Percentiles rank a stretch among this genome's conserved stretches.
Evolutionary conservation across 1,140 invertebrate genomes (phyloP).

Genomic region (Cheumatopsyche charites): DNA sequence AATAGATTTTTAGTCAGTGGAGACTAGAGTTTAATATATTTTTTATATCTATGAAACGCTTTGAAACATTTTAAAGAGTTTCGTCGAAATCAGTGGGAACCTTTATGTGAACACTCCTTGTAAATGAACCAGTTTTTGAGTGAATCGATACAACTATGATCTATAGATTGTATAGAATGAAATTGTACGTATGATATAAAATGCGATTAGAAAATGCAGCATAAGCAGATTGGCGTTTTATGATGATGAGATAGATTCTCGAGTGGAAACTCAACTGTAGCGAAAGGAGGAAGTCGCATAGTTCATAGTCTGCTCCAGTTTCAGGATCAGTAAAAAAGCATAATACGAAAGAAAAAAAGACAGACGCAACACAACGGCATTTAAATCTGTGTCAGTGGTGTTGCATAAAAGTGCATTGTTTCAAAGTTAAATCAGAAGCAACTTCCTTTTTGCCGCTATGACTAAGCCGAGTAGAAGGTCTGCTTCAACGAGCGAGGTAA

Average conservation of each 20-base stretch:
- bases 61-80: no score
- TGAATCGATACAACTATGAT: no score
- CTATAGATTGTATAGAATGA: no score
- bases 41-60: no score
- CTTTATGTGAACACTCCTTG: no score
- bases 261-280: no score
- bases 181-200: no score
- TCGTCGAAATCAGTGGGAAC: no score
- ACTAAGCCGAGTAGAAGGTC: not conserved
- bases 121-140: no score
- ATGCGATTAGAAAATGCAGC: no score
- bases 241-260: not conserved
- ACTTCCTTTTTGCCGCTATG: not conserved
- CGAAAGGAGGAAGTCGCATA: not conserved
- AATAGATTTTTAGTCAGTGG: no score
- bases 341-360: not conserved
- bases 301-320: not conserved
- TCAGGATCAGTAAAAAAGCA: not conserved
- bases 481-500: not conserved
- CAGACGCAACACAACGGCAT: not conserved
- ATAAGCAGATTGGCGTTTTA: not conserved
- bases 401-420: slow-evolving; percentile 21
- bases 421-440: not conserved
- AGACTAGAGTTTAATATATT: no score
- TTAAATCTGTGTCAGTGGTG: slow-evolving; percentile 11